Percentiles rank a stretch among this genome's conserved stretches.
Conservation (phyloP, 2,113 vertebrate species). For the Edolisoma coerulescens region DNA sequence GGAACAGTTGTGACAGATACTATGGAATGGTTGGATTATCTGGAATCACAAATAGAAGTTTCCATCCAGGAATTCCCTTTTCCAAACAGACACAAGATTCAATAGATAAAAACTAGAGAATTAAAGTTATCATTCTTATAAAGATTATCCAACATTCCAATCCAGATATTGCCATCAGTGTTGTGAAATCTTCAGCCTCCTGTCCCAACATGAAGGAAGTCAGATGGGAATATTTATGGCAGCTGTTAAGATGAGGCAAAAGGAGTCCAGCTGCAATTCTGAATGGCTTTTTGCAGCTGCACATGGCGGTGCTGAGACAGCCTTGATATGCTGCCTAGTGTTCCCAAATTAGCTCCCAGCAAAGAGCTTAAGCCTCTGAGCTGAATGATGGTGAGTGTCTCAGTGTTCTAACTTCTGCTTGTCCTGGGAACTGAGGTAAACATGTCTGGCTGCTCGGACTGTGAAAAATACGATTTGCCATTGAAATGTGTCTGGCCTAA, state of each 20-base stretch:
- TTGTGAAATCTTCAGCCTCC: background rate
- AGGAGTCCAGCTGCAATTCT: background rate
- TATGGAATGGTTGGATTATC: background rate
- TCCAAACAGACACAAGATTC: background rate
- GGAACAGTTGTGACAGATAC: background rate
- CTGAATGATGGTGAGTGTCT: background rate
- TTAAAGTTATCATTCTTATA: background rate
- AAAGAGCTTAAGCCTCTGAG: constrained; percentile 1
- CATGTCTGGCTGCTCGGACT: background rate
- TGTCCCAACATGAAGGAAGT: background rate
- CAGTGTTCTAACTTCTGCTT: constrained; percentile 12
- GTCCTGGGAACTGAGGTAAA: constrained; percentile 39
- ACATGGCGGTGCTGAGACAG: background rate
- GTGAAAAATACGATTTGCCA: constrained; percentile 16
- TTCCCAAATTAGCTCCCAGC: constrained; percentile 39
- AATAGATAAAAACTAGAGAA: background rate
- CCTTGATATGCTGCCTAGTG: constrained; percentile 5
- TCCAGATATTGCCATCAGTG: background rate
- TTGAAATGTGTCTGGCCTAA: constrained; percentile 18
- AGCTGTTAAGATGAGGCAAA: constrained; percentile 27
- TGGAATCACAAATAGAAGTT: background rate
- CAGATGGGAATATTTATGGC: constrained; percentile 20
- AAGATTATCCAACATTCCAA: background rate
- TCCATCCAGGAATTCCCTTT: background rate
- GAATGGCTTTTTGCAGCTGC: constrained; percentile 37